Conservation (phyloP, 2,888 invertebrate genomes). For the Lasioglossum zephyrum region DNA sequence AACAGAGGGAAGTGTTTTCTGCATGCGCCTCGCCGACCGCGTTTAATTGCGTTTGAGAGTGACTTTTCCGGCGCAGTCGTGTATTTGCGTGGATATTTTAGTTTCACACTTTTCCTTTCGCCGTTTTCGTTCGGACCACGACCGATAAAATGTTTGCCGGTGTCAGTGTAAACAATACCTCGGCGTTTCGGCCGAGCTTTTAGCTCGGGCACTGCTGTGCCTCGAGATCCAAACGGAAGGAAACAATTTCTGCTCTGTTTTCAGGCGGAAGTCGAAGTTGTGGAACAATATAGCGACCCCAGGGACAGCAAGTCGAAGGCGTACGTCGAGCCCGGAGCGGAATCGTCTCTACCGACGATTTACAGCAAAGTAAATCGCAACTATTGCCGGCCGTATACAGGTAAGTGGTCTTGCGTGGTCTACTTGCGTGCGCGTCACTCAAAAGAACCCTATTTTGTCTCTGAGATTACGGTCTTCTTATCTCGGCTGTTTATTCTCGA, state of each 20-base stretch:
- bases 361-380: constrained; percentile 86
- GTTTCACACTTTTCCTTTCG: not conserved
- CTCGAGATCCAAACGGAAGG: constrained; percentile 45
- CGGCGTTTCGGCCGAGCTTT: constrained; percentile 8
- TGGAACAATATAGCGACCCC: constrained; percentile 91
- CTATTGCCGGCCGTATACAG: constrained; percentile 86
- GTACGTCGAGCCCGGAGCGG: constrained; percentile 83
- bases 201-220: not conserved
- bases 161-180: constrained; percentile 1
- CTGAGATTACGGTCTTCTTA: not conserved
- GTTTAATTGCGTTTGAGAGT: constrained; percentile 25
- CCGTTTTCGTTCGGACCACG: constrained; percentile 12
- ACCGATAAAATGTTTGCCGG: constrained; percentile 8
- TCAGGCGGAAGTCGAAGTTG: constrained; percentile 88
- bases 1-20: not conserved
- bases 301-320: constrained; percentile 86
- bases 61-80: constrained; percentile 7
- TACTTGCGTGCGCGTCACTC: not conserved
- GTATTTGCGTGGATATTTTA: constrained; percentile 4
- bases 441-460: not conserved
- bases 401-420: constrained; percentile 77
- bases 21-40: not conserved
- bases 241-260: constrained; percentile 67
- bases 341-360: constrained; percentile 79
- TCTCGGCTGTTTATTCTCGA: not conserved